Conservation (phyloP, 1,140 invertebrate species). For the Aethina tumida region DNA sequence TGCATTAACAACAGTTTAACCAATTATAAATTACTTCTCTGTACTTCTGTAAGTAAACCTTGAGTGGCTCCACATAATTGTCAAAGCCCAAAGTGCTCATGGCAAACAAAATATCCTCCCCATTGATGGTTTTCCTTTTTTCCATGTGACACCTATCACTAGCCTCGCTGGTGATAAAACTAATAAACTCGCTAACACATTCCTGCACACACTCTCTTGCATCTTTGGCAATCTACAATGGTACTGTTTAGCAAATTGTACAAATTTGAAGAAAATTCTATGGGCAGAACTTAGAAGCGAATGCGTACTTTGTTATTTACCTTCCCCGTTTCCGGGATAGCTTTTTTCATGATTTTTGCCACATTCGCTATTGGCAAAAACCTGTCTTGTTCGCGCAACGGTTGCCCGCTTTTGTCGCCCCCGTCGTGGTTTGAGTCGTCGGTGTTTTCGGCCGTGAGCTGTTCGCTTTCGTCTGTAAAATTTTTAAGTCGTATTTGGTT, state of each 20-base stretch:
- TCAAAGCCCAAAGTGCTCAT: slow-evolving; percentile 97
- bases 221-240: slow-evolving; percentile 88
- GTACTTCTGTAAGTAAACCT: slow-evolving; percentile 94
- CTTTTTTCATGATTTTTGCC: slow-evolving; percentile 97
- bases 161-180: slow-evolving; percentile 97
- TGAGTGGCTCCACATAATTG: slow-evolving; percentile 95
- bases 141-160: slow-evolving; percentile 95
- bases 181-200: slow-evolving; percentile 99
- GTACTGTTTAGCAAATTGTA: not conserved
- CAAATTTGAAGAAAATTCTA: not conserved
- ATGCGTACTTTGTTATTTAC: slow-evolving; percentile 42
- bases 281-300: slow-evolving; percentile 4
- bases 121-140: slow-evolving; percentile 98
- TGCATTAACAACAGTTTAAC: slow-evolving; percentile 3
- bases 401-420: slow-evolving; percentile 39
- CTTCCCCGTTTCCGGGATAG: slow-evolving; percentile 93
- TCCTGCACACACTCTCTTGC: slow-evolving; percentile 99
- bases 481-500: not conserved
- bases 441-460: slow-evolving; percentile 51
- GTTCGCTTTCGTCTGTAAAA: slow-evolving; percentile 25
- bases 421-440: slow-evolving; percentile 62
- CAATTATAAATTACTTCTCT: slow-evolving; percentile 54
- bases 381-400: slow-evolving; percentile 81
- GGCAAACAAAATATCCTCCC: slow-evolving; percentile 95
- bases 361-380: slow-evolving; percentile 98